Evolutionary conservation across 1,140 invertebrate species (phyloP), one percentile per base, ranked within the genome.

Genomic region (Trypoxylus dichotomus): DNA sequence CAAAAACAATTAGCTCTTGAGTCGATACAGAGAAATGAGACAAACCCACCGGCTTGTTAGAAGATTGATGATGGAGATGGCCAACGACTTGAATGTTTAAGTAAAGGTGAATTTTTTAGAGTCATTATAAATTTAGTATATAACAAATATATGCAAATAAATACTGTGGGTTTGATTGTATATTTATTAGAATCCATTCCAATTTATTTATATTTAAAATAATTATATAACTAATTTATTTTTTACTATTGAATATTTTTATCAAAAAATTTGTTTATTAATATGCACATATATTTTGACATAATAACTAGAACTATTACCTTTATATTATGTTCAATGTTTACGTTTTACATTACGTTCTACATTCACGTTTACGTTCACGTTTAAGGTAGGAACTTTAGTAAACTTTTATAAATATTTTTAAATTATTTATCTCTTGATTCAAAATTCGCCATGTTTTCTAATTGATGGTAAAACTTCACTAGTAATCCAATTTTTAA

Each of bases 101-200:
- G 58, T 60, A 60, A 60, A 60, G 58, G 58, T 60, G 58, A 60
- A 60, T 60, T 19, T 60, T 60, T 60, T 60, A 60, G n/a, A 60
- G 58, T 60, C 58, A 60, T 60, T 60, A 60, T 60, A 60, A 60
- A 60, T 60, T 60, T 60, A 60, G 3, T 60, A 60, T 13, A 60
- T 60, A 60, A 60, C 21, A 60, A 60, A 60, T 60, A 60, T 60
- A 60, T 60, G 58, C 58, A 60, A 60, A 19, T 60, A 60, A 60
- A 60, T 60, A 60, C 58, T 60, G 58, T 60, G 58, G 21, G 58
- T 60, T 60, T 60, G n/a, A n/a, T n/a, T n/a, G n/a, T n/a, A n/a
- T n/a, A n/a, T n/a, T n/a, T n/a, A n/a, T n/a, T n/a, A n/a, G n/a
- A n/a, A n/a, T n/a, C n/a, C n/a, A n/a, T n/a, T n/a, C n/a, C n/a